Base-by-base conservation (phyloP, 2,113 vertebrate genomes). In the Barnardius zonarius region DNA sequence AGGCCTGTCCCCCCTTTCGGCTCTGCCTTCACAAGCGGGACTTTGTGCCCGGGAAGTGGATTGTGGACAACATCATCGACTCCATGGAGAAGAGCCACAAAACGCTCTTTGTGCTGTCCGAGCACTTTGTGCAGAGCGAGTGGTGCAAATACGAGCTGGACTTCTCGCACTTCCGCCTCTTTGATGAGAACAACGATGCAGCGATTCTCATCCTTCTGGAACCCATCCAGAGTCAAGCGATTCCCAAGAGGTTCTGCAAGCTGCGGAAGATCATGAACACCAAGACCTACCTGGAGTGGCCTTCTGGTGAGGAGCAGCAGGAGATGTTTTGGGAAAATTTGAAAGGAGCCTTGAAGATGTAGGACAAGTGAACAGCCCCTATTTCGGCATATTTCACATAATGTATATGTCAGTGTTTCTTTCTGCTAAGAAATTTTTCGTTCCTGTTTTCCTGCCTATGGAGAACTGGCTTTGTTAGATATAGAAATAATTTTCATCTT, bases 81-180 rank as follows among this genome's bases (percentile, higher is more conserved):
- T 98, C 97, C 80, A 99, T 99, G 2, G 99, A 99, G 82, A 98
- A 97, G 92, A 99, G 99, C 95, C 97, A 95, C 62, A 98, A 98
- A 16, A 98, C 98, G 2, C 90, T 99, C 52, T 99, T 99, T 62
- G 95, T 99, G 94, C 98, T 99, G 12, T 99, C 99, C 0, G 97
- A 98, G 88, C 98, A 98, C 94, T 99, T 99, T 37, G 98, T 99
- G 59, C 97, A 77, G 85, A 99, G 99, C 0, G 99, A 99, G 87
- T 99, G 99, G 99, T 99, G 99, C 96, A 98, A 98, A n/a, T 99
- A 99, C 1, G 99, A 99, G 84, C 97, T 99, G 96, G 98, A 55
- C 96, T 99, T 99, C 97, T 99, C 98, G 2, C 99, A 99, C 64
- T 99, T 99, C 89, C 98, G 98, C 49, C 98, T 99, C 73, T 98